A percentile compares a stretch with the other conserved stretches of the same genome.
These are phyloP conservation scores for Boloria euphrosyne DNA, from an alignment of 2,888 invertebrate genomes.

Conservation along the genomic window DNA sequence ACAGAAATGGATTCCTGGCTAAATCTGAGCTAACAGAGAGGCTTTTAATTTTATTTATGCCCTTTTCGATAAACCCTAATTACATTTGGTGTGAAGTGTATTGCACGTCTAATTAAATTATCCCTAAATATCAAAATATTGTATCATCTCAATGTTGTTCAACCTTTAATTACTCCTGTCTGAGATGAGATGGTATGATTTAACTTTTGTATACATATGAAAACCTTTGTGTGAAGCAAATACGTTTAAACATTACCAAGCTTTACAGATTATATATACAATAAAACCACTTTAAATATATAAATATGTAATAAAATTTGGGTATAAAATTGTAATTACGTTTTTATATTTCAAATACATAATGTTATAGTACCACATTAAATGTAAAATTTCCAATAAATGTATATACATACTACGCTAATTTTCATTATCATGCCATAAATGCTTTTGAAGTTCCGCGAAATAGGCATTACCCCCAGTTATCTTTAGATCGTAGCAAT, in stretches of 20 bases:
- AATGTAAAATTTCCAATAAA: constrained; percentile 10
- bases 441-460: constrained; percentile 24
- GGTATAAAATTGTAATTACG: not conserved
- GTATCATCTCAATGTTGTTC: too few species aligned
- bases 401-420: constrained; percentile 12
- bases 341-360: not conserved
- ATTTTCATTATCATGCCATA: constrained; percentile 29
- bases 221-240: too few species aligned
- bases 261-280: too few species aligned
- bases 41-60: constrained; percentile 19
- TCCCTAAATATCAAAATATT: too few species aligned
- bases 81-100: not conserved
- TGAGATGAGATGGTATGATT: too few species aligned
- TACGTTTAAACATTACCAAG: too few species aligned
- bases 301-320: not conserved
- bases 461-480: constrained; percentile 41
- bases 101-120: constrained; percentile 1
- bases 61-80: constrained; percentile 19
- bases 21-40: constrained; percentile 16
- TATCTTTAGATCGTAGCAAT: constrained; percentile 66
- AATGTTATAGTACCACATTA: not conserved
- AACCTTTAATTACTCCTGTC: too few species aligned
- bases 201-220: too few species aligned
- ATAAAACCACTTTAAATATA: not conserved
- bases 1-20: constrained; percentile 17